phyloP scores from a whole-genome alignment of 1,140 invertebrate genomes.

The Limonius californicus region DNA sequence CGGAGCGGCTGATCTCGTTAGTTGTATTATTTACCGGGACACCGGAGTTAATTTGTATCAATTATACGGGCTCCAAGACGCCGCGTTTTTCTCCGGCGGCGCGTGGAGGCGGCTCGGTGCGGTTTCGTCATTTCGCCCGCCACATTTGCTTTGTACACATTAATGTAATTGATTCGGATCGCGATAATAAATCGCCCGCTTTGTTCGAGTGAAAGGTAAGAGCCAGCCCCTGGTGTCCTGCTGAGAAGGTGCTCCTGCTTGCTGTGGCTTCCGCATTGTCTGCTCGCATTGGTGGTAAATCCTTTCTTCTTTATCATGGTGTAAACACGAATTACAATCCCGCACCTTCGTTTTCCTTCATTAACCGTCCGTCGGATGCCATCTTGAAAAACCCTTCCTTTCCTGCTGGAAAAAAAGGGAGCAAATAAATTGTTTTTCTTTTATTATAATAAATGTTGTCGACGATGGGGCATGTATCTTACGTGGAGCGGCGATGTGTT shows the following conservation, averaged over 20 bases:
- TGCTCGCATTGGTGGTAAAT: not conserved
- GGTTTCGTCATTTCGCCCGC: constrained; percentile 3
- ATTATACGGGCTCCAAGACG: constrained; percentile 20
- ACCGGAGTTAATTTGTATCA: constrained; percentile 33
- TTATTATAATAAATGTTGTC: not conserved
- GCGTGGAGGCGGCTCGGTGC: not conserved
- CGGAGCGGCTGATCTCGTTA: constrained; percentile 26
- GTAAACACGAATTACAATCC: not conserved
- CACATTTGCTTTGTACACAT: constrained; percentile 6
- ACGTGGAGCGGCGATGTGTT: constrained; percentile 15
- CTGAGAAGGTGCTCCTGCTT: not conserved
- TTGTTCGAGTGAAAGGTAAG: constrained; percentile 3
- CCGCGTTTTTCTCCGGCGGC: not conserved
- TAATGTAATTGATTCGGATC: constrained; percentile 6
- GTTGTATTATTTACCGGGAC: constrained; percentile 32
- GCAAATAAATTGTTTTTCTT: too few relatives aligned
- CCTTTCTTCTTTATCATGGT: not conserved
- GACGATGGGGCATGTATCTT: not conserved
- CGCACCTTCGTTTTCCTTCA: not conserved
- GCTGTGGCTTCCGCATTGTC: not conserved
- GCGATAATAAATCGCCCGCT: constrained; percentile 2
- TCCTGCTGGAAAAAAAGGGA: too few relatives aligned
- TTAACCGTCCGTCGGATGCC: not conserved
- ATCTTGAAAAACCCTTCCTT: not conserved
- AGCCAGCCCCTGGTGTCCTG: not conserved